Conservation (phyloP, 2,113 vertebrate species). For the Barnardius zonarius region DNA sequence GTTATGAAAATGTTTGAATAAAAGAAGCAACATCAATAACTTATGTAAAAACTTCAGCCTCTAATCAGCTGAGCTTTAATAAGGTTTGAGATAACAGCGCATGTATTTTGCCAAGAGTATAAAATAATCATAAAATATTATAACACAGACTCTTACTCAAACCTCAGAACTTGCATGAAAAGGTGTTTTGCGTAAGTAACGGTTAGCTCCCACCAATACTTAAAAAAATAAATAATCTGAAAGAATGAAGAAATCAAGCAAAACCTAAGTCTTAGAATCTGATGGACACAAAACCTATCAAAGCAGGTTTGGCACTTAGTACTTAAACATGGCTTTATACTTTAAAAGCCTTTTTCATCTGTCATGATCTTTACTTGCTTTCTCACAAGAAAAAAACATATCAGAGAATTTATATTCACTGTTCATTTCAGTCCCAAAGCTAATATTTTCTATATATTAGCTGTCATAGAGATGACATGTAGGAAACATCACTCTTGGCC, state of each 20-base stretch:
- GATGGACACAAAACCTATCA: not conserved
- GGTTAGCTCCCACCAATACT: not conserved
- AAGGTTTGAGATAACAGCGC: constrained; percentile 60
- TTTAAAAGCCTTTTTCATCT: not conserved
- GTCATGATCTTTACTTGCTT: not conserved
- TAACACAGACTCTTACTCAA: not conserved
- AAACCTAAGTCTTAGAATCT: not conserved
- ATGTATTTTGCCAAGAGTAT: constrained; percentile 63
- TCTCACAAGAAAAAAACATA: not conserved
- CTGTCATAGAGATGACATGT: not conserved
- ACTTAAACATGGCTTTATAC: not conserved
- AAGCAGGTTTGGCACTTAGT: not conserved
- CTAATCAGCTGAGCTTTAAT: constrained; percentile 61
- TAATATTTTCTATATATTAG: not conserved
- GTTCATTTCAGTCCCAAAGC: not conserved
- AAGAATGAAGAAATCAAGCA: not conserved
- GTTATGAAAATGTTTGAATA: constrained; percentile 78
- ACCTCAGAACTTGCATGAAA: not conserved
- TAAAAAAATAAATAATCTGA: not conserved
- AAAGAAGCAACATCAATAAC: constrained; percentile 71
- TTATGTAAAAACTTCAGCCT: constrained; percentile 67
- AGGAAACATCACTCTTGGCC: not conserved
- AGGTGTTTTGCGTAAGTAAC: not conserved
- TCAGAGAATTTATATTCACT: not conserved
- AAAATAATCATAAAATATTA: constrained; percentile 74